Evolutionary conservation across 2,113 vertebrate species (phyloP).

Genomic region (Pagrus major): DNA sequence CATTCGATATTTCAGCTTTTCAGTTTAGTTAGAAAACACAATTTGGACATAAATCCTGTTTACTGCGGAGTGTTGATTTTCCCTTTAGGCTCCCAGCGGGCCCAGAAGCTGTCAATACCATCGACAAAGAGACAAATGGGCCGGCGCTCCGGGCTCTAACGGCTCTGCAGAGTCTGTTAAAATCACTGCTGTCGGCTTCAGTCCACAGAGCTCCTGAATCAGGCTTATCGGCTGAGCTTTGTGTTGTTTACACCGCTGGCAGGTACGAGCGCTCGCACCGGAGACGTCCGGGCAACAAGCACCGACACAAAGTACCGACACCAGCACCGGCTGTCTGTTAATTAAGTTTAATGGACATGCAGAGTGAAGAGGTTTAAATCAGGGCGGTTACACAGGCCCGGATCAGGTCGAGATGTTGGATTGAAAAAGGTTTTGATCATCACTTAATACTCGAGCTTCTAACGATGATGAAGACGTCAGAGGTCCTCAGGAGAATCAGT

Average conservation of each 20-base stretch:
- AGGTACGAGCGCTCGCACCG: neutral
- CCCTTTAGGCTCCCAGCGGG: constrained; percentile 50
- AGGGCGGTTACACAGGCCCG: rapidly evolving
- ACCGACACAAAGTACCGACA: neutral
- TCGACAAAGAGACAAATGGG: constrained; percentile 61
- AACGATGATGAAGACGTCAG: neutral
- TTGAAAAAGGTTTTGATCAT: neutral
- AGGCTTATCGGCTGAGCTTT: constrained; percentile 8
- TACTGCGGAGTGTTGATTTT: constrained; percentile 57
- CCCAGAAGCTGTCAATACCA: constrained; percentile 41
- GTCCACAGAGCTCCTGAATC: constrained; percentile 38
- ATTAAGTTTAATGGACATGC: neutral
- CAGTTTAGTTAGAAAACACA: constrained; percentile 50
- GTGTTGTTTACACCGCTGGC: neutral
- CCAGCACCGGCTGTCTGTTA: neutral
- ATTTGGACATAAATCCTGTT: constrained; percentile 63
- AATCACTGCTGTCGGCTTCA: constrained; percentile 30
- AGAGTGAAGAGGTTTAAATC: neutral
- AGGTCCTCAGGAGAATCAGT: neutral
- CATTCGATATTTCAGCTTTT: constrained; percentile 32
- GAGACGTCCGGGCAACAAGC: neutral
- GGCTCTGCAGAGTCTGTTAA: constrained; percentile 47
- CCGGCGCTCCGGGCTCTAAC: constrained; percentile 36
- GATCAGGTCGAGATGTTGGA: neutral
- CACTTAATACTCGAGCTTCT: neutral